Conservation (phyloP, 2,113 vertebrate species). For the Chauna torquata region DNA sequence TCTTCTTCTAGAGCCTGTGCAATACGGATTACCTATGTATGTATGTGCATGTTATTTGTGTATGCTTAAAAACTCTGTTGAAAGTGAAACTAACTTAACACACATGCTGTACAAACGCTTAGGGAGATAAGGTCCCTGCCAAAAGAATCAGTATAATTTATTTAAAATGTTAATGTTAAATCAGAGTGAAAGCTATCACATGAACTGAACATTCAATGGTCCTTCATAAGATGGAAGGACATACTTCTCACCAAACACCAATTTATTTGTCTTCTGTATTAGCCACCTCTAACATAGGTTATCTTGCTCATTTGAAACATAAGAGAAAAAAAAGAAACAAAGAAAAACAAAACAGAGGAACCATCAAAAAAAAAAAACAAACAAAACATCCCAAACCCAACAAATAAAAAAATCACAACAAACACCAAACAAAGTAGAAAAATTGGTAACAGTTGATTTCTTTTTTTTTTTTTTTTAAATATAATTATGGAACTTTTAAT, state of each 20-base stretch:
- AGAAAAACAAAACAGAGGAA: not conserved
- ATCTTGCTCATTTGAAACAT: not conserved
- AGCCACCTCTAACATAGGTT: not conserved
- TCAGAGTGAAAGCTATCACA: not conserved
- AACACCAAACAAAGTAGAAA: not conserved
- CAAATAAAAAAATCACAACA: not conserved
- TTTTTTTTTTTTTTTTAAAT: no score
- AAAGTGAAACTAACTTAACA: not conserved
- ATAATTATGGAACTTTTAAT: not conserved
- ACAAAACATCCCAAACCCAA: not conserved
- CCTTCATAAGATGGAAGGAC: not conserved
- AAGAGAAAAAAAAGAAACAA: not conserved
- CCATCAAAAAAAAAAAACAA: not conserved
- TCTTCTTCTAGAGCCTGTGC: not conserved
- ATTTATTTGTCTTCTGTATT: not conserved
- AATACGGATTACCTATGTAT: not conserved
- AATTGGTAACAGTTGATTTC: not conserved
- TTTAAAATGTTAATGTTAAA: not conserved
- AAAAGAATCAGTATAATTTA: not conserved
- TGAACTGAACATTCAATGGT: not conserved
- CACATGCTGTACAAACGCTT: not conserved
- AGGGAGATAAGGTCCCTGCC: not conserved
- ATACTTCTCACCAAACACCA: accelerated
- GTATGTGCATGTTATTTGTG: not conserved
- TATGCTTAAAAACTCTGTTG: not conserved